Base-by-base conservation (phyloP, 2,888 invertebrate species). In the Pristionchus entomophagus region DNA sequence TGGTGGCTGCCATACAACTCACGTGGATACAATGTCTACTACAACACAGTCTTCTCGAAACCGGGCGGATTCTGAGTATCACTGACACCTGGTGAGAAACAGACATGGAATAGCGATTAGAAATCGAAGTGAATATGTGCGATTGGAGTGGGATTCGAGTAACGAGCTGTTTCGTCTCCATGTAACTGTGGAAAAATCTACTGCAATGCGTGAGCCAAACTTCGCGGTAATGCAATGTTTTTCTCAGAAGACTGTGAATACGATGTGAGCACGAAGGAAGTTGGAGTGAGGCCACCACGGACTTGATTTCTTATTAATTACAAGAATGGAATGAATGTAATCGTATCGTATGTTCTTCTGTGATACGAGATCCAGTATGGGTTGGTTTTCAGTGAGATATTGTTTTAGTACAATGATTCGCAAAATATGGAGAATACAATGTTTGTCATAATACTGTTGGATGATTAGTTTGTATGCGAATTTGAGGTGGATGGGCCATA, bases 1-100 rank as follows among this genome's bases (percentile, higher is more conserved):
- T 84, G 83, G 83, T 65, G 62, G 65, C 45, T 84, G 12, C 65
- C 83, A 8, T 84, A 84, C 65, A 84, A 84, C 35, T 62, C 83
- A 19, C 49, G 65, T 14, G 83, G 83, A 5, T 45, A 65, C 65
- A 49, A 84, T 32, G 83, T 84, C 32, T 84, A 65, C 65, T 84
- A 84, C 65, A 84, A 84, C 14, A 65, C 65, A 19, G 83, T 84
- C 35, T 62, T 65, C 49, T 84, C 83, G n/a, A 84, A 84, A 65
- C 83, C 83, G 49, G 65, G 65, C 5, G 83, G 83, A 62, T 84
- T 65, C 65, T n/a, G 59, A 59, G 12, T 5, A n/a, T 59, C 82
- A 8, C 26, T 82, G 0, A 49, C 53, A 22, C 80, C 80, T 8
- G 80, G 53, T 51, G 1, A 49, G 69, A n/a, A 69, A 65, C 5